Evolutionary conservation across 1,140 invertebrate genomes (phyloP).

Genomic region (Hyles euphorbiae): DNA sequence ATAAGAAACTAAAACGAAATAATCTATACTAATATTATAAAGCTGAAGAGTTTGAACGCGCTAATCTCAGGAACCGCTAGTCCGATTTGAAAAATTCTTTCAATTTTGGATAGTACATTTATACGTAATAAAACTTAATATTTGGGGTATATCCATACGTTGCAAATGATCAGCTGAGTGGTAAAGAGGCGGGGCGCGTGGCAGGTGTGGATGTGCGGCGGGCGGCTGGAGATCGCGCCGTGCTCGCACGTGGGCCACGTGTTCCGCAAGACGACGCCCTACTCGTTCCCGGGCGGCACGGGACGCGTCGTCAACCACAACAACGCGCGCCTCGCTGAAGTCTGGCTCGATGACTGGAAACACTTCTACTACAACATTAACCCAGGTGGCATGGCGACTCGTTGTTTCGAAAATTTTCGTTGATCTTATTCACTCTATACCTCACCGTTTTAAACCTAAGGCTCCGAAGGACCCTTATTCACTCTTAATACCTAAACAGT

Average conservation of each 20-base stretch:
- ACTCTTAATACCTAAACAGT: too few species aligned
- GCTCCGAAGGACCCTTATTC: too few species aligned
- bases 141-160: too few species aligned
- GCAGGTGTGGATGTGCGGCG: constrained; percentile 98
- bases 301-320: constrained; percentile 99
- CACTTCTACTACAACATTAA: constrained; percentile 99
- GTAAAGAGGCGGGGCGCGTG: constrained; percentile 7
- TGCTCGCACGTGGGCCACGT: constrained; percentile 97
- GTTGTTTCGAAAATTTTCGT: neutral
- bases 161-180: too few species aligned
- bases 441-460: neutral
- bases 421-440: neutral
- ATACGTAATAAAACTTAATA: too few species aligned
- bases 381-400: constrained; percentile 80
- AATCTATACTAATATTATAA: too few species aligned
- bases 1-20: too few species aligned
- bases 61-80: too few species aligned
- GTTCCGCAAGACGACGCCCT: constrained; percentile 99
- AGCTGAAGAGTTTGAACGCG: too few species aligned
- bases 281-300: constrained; percentile 99
- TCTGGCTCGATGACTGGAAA: constrained; percentile 99
- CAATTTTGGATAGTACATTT: too few species aligned
- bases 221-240: constrained; percentile 91
- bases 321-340: constrained; percentile 96
- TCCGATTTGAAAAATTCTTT: too few species aligned